phyloP scores from a whole-genome alignment of 92 coral and sea anemone species.

The Plumapathes pennacea region DNA sequence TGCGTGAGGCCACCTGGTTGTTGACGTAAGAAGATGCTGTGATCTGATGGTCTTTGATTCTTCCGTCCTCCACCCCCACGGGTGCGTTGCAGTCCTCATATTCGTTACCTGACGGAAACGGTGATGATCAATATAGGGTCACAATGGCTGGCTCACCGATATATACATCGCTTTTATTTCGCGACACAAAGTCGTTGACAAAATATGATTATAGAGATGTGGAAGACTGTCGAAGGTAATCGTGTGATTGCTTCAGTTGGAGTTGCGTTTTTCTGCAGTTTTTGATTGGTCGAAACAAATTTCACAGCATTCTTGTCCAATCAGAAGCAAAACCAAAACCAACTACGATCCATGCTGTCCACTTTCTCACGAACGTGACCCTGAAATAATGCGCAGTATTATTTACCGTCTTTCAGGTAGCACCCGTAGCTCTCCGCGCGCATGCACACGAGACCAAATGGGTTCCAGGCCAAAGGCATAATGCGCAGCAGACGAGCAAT shows the following conservation, averaged over 20 bases:
- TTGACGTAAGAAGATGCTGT: slow-evolving; percentile 53
- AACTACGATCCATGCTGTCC: neutral
- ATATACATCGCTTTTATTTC: no score
- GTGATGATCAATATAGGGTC: no score
- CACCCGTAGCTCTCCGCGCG: slow-evolving; percentile 90
- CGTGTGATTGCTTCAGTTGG: neutral
- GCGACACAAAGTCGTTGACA: no score
- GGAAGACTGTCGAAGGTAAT: no score
- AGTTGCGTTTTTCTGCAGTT: neutral
- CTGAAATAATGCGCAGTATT: neutral
- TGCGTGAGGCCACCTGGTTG: slow-evolving; percentile 42
- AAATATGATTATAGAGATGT: no score
- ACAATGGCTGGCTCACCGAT: no score
- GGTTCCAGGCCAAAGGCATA: slow-evolving; percentile 68
- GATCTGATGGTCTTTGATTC: slow-evolving; percentile 52
- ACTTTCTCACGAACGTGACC: neutral
- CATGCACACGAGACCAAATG: slow-evolving; percentile 77
- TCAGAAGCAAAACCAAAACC: neutral
- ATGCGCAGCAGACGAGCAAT: slow-evolving; percentile 80
- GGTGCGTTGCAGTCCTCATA: slow-evolving; percentile 57
- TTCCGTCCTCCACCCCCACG: slow-evolving; percentile 69
- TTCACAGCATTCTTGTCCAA: neutral
- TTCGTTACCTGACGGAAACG: slow-evolving; percentile 14
- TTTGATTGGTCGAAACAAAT: neutral
- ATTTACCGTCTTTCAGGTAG: slow-evolving; percentile 31